Evolutionary conservation across 1,140 invertebrate species (phyloP), one percentile per base, ranked within the genome.

Genomic region (Drosophila pseudoobscura): DNA sequence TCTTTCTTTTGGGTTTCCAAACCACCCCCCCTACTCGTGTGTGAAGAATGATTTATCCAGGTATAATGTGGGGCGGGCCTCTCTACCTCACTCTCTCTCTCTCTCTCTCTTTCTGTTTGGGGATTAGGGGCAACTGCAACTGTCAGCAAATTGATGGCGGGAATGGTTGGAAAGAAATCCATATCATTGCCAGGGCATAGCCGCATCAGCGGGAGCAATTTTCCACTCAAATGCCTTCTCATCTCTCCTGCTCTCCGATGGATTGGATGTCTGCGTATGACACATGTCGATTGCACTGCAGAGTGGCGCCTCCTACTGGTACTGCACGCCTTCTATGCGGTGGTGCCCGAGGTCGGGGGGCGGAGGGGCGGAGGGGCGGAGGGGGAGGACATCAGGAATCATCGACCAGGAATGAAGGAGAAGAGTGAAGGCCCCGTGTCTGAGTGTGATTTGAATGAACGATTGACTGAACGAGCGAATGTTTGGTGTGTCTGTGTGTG

Each of bases 61-160:
- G 59, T 73, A 35, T 20, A 45, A 61, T 15, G 43, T 8, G 57
- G 29, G 51, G 9, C 22, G 11, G 39, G 52, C 39, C 15, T 49
- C 31, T 52, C 47, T 3, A 20, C 11, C 46, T 44, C 51, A 13
- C 57, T 43, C 63, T 31, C 24, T 26, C 54, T 52, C 31, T 11
- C 20, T 20, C 20, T 20, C 35, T 1, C 4, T 52, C 31, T 35
- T 9, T 3, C 9, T 35, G 35, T 3, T 58, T 61, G 45, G 63
- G 65, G 65, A 78, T 78, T 78, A 73, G 75, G 53, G 61, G 46
- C 35, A 51, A 52, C 70, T 82, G 79, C 78, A 83, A 82, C 68
- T 82, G 79, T 82, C 79, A 77, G 74, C 63, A 82, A 71, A 82
- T 82, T 82, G 79, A 82, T 82, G 64, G 59, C 11, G 44, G 53